A percentile compares a stretch with the other conserved stretches of the same genome.
Conservation (phyloP, 2,797 vertebrate genomes). For the Muscicapa comitata region DNA sequence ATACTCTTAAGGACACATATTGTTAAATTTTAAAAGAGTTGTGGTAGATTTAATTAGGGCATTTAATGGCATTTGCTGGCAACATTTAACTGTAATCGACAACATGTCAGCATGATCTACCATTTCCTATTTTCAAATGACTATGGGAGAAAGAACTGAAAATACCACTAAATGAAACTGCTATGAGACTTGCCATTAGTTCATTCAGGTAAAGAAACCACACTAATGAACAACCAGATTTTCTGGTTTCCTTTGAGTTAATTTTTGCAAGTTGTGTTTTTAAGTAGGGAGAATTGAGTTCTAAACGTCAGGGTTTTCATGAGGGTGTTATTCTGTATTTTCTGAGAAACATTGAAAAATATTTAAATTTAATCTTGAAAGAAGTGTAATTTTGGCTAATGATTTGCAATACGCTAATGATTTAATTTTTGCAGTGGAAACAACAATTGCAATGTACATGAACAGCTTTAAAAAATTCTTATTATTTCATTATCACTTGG, state of each 20-base stretch:
- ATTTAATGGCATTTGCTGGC: conserved; percentile 26
- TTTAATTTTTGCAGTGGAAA: background rate
- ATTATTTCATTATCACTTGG: background rate
- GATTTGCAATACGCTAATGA: background rate
- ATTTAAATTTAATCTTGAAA: background rate
- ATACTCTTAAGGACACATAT: conserved; percentile 11
- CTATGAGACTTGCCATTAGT: background rate
- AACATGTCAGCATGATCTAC: conserved; percentile 58
- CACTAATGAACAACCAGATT: background rate
- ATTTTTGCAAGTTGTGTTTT: background rate
- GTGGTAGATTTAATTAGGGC: conserved; percentile 61
- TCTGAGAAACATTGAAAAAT: background rate
- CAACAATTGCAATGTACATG: background rate
- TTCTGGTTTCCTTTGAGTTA: background rate
- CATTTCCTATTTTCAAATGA: conserved; percentile 48
- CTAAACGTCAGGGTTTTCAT: background rate
- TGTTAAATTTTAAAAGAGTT: conserved; percentile 46
- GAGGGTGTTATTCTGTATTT: background rate
- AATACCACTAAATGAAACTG: background rate
- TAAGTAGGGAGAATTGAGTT: background rate
- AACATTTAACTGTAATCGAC: conserved; percentile 57
- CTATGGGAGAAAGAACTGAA: background rate
- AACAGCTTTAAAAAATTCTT: background rate
- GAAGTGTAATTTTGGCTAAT: background rate
- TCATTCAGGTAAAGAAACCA: background rate